A percentile compares a stretch with the other conserved stretches of the same genome.
These are phyloP conservation scores for Centrocercus urophasianus DNA, from an alignment of 2,113 vertebrate species.

Conservation along the genomic window DNA sequence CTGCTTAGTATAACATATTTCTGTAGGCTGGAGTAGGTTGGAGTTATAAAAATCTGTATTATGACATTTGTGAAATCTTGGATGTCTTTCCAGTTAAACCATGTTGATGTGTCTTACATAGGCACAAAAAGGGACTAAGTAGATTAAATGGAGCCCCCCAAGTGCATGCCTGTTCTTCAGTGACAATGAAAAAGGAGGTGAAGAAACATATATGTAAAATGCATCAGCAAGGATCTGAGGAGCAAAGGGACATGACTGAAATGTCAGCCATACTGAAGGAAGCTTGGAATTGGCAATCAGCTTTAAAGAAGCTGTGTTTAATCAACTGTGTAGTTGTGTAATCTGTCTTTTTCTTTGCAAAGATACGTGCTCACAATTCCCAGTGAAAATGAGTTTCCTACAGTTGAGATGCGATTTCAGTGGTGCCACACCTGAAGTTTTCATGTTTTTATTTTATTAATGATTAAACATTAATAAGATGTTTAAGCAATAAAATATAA, in stretches of 20 bases:
- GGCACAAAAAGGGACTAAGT: not conserved
- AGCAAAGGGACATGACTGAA: not conserved
- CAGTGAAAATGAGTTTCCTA: not conserved
- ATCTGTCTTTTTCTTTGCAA: not conserved
- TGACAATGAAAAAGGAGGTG: conserved; percentile 5
- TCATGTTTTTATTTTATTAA: not conserved
- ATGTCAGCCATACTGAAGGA: not conserved
- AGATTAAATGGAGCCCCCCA: conserved; percentile 30
- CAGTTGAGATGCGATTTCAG: not conserved
- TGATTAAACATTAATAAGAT: not conserved
- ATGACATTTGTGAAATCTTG: conserved; percentile 67
- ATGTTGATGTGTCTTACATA: conserved; percentile 9
- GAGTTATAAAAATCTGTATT: conserved; percentile 71
- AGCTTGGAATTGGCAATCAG: not conserved
- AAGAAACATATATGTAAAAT: conserved; percentile 28
- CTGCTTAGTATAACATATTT: conserved; percentile 67
- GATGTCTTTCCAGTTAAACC: conserved; percentile 52
- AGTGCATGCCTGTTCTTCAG: conserved; percentile 43
- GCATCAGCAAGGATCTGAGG: not conserved
- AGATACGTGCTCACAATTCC: not conserved
- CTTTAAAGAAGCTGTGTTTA: not conserved
- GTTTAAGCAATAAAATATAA: too few relatives aligned
- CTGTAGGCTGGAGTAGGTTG: conserved; percentile 69
- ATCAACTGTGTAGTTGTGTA: not conserved
- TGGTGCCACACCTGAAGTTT: not conserved